phyloP scores from a whole-genome alignment of 2,113 vertebrate species.

The Oxyruncus cristatus region DNA sequence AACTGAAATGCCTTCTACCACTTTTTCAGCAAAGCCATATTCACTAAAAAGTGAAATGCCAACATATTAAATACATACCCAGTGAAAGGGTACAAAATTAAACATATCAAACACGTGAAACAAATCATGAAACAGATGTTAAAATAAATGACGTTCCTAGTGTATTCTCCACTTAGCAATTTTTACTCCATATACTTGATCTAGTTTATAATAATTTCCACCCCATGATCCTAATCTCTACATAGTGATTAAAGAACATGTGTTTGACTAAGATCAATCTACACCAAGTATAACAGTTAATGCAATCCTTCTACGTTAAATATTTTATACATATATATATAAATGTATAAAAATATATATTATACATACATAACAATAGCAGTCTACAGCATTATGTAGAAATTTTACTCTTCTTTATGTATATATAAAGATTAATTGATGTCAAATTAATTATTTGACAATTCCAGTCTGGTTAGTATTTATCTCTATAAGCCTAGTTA shows the following conservation, averaged over 20 bases:
- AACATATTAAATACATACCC: neutral
- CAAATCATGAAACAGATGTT: neutral
- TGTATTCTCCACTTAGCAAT: neutral
- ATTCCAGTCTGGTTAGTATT: neutral
- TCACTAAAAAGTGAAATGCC: constrained; percentile 80
- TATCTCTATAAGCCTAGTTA: neutral
- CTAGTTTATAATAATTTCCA: neutral
- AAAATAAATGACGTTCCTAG: neutral
- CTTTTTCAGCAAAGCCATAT: constrained; percentile 98
- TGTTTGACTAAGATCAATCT: neutral
- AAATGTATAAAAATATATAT: neutral
- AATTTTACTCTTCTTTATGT: neutral
- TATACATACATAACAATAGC: neutral
- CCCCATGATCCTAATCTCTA: neutral
- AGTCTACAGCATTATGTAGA: neutral
- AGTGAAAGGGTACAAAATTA: neutral
- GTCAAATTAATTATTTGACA: neutral
- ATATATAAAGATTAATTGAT: neutral
- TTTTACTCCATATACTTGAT: neutral
- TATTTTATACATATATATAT: neutral
- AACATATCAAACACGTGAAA: neutral
- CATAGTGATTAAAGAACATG: neutral
- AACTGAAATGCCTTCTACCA: constrained; percentile 95
- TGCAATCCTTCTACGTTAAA: neutral
- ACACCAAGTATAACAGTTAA: neutral